phyloP scores from a whole-genome alignment of 2,888 invertebrate species.

The Temnothorax unifasciatus region DNA sequence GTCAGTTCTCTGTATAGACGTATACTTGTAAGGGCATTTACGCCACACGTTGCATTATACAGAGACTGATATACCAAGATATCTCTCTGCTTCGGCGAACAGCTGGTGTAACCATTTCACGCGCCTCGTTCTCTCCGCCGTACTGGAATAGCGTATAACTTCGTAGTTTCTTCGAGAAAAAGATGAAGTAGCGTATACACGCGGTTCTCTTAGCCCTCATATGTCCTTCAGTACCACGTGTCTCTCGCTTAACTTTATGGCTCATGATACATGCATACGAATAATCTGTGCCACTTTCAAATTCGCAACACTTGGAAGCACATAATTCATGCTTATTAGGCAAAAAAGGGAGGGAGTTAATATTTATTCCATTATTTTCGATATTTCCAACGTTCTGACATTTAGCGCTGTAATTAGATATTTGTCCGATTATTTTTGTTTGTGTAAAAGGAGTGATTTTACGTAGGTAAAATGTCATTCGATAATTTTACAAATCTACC shows the following conservation, averaged over 20 bases:
- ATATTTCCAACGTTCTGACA: background rate
- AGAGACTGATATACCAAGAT: slow-evolving; percentile 48
- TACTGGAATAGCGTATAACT: slow-evolving; percentile 47
- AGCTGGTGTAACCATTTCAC: slow-evolving; percentile 53
- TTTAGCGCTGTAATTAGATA: slow-evolving; percentile 3
- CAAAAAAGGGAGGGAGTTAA: background rate
- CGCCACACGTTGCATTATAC: slow-evolving; percentile 53
- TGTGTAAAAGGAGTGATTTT: slow-evolving; percentile 9
- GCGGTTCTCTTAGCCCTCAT: slow-evolving; percentile 29
- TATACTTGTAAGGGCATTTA: slow-evolving; percentile 47
- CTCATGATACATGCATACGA: background rate
- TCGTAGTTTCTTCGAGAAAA: slow-evolving; percentile 52
- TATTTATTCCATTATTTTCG: background rate
- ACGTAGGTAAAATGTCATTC: slow-evolving; percentile 8
- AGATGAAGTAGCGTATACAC: slow-evolving; percentile 54
- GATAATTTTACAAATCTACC: background rate
- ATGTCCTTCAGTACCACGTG: slow-evolving; percentile 46
- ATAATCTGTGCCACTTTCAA: slow-evolving; percentile 20
- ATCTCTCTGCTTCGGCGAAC: slow-evolving; percentile 48
- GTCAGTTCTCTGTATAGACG: slow-evolving; percentile 6
- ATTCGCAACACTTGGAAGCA: slow-evolving; percentile 3
- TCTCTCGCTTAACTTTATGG: slow-evolving; percentile 44
- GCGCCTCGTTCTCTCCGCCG: slow-evolving; percentile 38
- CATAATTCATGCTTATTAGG: background rate
- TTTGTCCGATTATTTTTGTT: background rate